phyloP scores from a whole-genome alignment of 2,797 vertebrate species.

The Galaxias olidus region DNA sequence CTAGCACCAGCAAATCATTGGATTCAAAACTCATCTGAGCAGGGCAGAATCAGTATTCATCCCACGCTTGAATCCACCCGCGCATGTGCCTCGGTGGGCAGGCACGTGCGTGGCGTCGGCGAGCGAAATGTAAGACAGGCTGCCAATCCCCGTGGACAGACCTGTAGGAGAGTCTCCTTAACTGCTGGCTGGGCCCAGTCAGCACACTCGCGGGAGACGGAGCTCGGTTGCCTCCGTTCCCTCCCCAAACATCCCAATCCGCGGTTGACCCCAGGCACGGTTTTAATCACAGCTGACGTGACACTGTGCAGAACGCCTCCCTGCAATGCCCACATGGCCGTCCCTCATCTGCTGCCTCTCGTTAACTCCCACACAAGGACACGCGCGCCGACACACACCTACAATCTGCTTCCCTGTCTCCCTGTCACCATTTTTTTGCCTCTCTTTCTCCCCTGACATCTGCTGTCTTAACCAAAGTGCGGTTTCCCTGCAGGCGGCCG shows the following conservation, averaged over 20 bases:
- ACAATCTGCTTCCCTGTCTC: background rate
- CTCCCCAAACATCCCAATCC: conserved; percentile 44
- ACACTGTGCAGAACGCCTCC: conserved; percentile 4
- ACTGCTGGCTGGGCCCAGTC: conserved; percentile 55
- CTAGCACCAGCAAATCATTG: conserved; percentile 10
- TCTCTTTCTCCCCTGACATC: background rate
- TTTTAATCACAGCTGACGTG: conserved; percentile 69
- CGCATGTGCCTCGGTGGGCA: background rate
- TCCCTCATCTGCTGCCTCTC: conserved; percentile 4
- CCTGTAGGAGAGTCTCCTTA: conserved; percentile 51
- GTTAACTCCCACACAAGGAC: background rate
- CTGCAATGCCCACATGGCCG: background rate
- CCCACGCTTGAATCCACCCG: conserved; percentile 5
- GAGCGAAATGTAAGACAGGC: conserved; percentile 42
- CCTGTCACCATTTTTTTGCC: background rate
- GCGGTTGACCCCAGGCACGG: conserved; percentile 56
- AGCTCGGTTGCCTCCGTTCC: conserved; percentile 45
- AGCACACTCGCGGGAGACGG: conserved; percentile 52
- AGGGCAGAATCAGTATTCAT: conserved; percentile 9
- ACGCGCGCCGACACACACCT: too few relatives aligned
- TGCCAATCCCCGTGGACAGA: conserved; percentile 29
- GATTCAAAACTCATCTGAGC: conserved; percentile 34
- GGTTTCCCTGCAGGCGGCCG: conserved; percentile 29
- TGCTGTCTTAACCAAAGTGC: background rate
- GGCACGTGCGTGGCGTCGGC: conserved; percentile 12